Conservation (phyloP, 2,113 vertebrate genomes). For the Empidonax alnorum region DNA sequence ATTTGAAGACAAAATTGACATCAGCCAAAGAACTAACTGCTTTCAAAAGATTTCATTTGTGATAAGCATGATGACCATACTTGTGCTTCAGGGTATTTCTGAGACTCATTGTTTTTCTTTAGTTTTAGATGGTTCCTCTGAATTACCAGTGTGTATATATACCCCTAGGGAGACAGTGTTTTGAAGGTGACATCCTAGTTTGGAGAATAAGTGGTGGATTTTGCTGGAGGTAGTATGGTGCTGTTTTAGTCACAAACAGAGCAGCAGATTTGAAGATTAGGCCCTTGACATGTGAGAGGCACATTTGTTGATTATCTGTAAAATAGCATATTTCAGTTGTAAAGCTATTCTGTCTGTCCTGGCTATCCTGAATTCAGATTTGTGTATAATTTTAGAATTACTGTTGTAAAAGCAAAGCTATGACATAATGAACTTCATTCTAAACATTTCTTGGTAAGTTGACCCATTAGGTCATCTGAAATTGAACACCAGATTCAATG, state of each 20-base stretch:
- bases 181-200: not conserved
- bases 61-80: fast-evolving
- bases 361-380: not conserved
- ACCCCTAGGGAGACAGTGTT: not conserved
- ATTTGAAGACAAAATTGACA: not conserved
- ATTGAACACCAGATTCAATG: not conserved
- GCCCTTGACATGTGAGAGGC: not conserved
- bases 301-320: not conserved
- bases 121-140: not conserved
- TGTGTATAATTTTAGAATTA: not conserved
- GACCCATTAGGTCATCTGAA: slow-evolving; percentile 24
- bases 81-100: not conserved
- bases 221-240: not conserved
- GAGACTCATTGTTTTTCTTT: not conserved
- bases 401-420: not conserved
- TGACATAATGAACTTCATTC: not conserved
- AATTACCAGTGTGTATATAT: not conserved
- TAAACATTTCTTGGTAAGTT: not conserved
- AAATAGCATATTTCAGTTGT: not conserved
- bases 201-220: not conserved
- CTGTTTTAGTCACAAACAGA: not conserved
- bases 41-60: not conserved
- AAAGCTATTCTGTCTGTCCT: not conserved
- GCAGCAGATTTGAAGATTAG: not conserved
- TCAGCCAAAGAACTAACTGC: not conserved